These are phyloP conservation scores for Rana temporaria DNA, from an alignment of 2,113 vertebrate species.

Conservation along the genomic window DNA sequence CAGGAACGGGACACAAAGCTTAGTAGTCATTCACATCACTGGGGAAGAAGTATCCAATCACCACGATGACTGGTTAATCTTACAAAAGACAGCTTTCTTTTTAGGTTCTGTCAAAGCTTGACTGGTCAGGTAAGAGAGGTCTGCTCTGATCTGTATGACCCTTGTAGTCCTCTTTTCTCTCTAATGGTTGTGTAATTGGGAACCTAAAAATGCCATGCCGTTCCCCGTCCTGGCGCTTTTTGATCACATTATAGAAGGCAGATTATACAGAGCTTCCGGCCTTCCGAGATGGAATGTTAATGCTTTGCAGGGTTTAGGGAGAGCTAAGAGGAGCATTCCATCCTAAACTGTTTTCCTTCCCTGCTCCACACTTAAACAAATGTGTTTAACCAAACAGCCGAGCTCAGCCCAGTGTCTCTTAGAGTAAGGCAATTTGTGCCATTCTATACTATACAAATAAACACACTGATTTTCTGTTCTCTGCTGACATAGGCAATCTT, in stretches of 20 bases:
- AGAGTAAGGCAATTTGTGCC: not conserved
- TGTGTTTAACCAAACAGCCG: conserved; percentile 29
- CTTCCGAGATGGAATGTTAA: conserved; percentile 47
- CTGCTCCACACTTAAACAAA: conserved; percentile 19
- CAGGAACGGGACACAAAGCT: not conserved
- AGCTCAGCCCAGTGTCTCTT: not conserved
- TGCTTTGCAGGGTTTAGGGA: conserved; percentile 51
- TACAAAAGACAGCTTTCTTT: not conserved
- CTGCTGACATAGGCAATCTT: not conserved
- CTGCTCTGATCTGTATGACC: not conserved
- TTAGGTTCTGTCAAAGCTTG: not conserved
- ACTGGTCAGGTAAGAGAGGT: conserved; percentile 19
- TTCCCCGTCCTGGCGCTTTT: not conserved
- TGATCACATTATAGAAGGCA: conserved; percentile 38
- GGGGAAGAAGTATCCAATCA: not conserved
- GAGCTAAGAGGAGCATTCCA: conserved; percentile 18
- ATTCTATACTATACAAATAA: conserved; percentile 3
- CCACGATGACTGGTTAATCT: not conserved
- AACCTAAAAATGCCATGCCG: not conserved
- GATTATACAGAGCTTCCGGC: conserved; percentile 29
- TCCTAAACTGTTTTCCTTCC: conserved; percentile 3
- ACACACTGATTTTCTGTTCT: not conserved
- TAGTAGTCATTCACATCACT: not conserved
- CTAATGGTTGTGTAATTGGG: conserved; percentile 6
- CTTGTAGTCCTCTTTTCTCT: not conserved